Evolutionary conservation across 2,113 vertebrate species (phyloP).

Genomic region (Chaenocephalus aceratus): DNA sequence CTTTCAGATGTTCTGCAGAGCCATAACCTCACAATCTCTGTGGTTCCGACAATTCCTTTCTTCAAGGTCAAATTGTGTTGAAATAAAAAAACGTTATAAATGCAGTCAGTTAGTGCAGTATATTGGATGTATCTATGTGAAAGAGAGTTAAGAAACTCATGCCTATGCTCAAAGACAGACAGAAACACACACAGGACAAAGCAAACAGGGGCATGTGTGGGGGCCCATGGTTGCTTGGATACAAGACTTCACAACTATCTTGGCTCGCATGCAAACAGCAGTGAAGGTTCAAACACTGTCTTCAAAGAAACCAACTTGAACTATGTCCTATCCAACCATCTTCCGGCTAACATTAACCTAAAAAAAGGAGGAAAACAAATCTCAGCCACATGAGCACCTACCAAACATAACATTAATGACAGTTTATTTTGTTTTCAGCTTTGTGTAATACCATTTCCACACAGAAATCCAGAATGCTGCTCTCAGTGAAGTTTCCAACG

Average conservation of each 20-base stretch:
- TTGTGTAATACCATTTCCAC: neutral
- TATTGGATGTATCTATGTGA: neutral
- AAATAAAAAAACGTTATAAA: neutral
- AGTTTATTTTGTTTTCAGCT: neutral
- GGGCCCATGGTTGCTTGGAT: slow-evolving; percentile 30
- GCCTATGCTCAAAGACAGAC: neutral
- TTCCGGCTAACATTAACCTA: neutral
- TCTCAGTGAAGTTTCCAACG: neutral
- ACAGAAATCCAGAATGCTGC: neutral
- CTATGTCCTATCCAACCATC: neutral
- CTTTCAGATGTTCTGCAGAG: neutral
- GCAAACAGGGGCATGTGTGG: neutral
- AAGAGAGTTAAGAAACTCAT: slow-evolving; percentile 9
- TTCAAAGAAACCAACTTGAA: slow-evolving; percentile 1
- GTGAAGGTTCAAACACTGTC: neutral
- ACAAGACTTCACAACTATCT: slow-evolving; percentile 31
- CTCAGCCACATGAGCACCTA: neutral
- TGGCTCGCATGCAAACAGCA: slow-evolving; percentile 13
- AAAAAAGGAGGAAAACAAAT: neutral
- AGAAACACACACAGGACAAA: slow-evolving; percentile 2
- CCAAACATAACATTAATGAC: neutral
- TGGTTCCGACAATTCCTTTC: neutral
- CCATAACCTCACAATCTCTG: neutral
- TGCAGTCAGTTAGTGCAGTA: neutral
- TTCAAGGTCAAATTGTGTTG: neutral